These are phyloP conservation scores for Coranthus polyacanthus DNA, from an alignment of 2,797 vertebrate genomes.

Conservation along the genomic window DNA sequence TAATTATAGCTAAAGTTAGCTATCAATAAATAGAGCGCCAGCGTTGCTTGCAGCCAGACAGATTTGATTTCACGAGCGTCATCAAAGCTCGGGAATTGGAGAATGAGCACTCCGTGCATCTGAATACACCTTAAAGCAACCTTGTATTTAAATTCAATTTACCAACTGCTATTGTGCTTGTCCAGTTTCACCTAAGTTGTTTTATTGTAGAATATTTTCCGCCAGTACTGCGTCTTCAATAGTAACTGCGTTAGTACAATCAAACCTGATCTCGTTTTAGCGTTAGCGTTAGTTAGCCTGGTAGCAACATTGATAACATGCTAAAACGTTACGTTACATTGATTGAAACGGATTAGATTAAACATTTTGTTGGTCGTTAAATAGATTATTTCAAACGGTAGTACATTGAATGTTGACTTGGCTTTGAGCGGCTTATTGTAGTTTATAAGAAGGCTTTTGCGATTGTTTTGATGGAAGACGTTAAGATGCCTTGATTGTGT, in stretches of 20 bases:
- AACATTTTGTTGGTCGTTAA: fast-evolving
- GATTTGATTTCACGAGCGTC: constrained; percentile 81
- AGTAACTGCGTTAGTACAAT: background rate
- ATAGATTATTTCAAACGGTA: fast-evolving
- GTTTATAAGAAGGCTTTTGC: background rate
- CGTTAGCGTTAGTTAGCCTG: constrained; percentile 53
- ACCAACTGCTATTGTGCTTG: fast-evolving
- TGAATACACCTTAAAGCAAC: constrained; percentile 16
- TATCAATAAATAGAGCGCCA: constrained; percentile 81
- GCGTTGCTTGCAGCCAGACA: constrained; percentile 65
- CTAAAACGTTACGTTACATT: constrained; percentile 42
- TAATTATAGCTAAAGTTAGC: constrained; percentile 69
- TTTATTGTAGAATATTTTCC: fast-evolving
- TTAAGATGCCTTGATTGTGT: constrained; percentile 67
- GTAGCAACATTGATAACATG: constrained; percentile 55
- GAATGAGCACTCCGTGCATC: constrained; percentile 48
- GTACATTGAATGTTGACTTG: fast-evolving
- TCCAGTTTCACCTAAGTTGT: fast-evolving
- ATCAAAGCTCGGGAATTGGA: constrained; percentile 71
- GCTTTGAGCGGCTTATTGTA: fast-evolving
- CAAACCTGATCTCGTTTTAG: constrained; percentile 44
- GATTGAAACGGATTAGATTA: background rate
- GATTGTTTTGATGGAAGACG: constrained; percentile 59
- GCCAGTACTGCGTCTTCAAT: fast-evolving
- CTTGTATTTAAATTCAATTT: background rate